Percentiles rank a stretch among this genome's conserved stretches.
phyloP scores from a whole-genome alignment of 2,113 vertebrate genomes.

The Enhydra lutris region DNA sequence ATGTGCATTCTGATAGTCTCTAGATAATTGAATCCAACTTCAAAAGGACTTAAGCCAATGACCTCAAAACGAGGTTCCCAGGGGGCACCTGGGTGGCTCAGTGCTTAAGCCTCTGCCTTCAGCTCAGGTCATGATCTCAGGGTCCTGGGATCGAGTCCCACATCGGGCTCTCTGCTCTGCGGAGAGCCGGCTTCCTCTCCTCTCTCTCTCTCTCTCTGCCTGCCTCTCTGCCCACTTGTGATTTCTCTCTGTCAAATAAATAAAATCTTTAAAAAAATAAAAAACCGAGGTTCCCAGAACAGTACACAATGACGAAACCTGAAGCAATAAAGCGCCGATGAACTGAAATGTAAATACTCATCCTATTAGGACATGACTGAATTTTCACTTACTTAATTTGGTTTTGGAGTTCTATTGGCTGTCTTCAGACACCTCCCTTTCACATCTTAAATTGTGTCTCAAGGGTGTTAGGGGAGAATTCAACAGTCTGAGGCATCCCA shows the following conservation, averaged over 20 bases:
- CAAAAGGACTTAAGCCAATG: background rate
- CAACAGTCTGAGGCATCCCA: background rate
- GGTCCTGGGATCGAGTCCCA: too few species aligned
- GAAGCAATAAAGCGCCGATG: background rate
- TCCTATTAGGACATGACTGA: background rate
- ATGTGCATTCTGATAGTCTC: background rate
- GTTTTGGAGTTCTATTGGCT: background rate
- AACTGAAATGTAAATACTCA: background rate
- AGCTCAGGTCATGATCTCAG: too few species aligned
- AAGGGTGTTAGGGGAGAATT: background rate
- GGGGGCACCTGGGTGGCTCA: too few species aligned
- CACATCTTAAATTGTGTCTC: background rate
- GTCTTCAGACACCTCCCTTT: background rate
- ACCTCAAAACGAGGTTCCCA: slow-evolving; percentile 1
- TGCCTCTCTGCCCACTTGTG: too few species aligned
- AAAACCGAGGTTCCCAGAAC: background rate
- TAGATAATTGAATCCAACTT: slow-evolving; percentile 13
- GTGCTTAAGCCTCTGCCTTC: too few species aligned
- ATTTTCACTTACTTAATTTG: background rate
- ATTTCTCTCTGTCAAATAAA: too few species aligned
- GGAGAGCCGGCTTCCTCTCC: too few species aligned
- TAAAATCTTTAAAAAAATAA: too few species aligned
- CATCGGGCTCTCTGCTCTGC: too few species aligned
- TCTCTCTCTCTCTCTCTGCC: too few species aligned
- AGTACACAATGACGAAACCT: slow-evolving; percentile 35